Evolutionary conservation across 2,113 vertebrate genomes (phyloP).

Genomic region (Neotoma lepida): DNA sequence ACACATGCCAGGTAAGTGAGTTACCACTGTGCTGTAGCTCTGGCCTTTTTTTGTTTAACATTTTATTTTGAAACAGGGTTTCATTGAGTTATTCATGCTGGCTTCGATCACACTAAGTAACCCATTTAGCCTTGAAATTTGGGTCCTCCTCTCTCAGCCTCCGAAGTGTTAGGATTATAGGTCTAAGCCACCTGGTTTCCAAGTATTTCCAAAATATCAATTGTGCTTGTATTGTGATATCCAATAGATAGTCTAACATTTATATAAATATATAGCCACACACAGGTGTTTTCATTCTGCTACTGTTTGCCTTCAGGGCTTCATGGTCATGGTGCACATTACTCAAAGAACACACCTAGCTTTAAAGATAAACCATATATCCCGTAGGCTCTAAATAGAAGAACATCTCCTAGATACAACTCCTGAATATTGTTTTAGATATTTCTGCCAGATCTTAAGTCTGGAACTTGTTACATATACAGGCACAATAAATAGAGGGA

Average conservation of each 20-base stretch:
- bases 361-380: slow-evolving; percentile 57
- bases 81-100: not conserved
- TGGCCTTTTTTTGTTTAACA: not conserved
- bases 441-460: slow-evolving; percentile 69
- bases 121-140: not conserved
- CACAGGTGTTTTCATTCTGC: not conserved
- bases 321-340: not conserved
- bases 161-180: not conserved
- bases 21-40: not conserved
- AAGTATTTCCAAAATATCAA: slow-evolving; percentile 3
- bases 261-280: not conserved
- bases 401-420: slow-evolving; percentile 62
- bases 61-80: not conserved
- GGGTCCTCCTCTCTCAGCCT: not conserved
- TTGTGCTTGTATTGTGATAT: not conserved
- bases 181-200: not conserved
- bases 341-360: slow-evolving; percentile 15
- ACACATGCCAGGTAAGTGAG: too few species aligned
- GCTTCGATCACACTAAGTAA: not conserved
- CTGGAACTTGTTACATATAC: slow-evolving; percentile 80
- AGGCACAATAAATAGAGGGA: slow-evolving; percentile 64
- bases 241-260: not conserved
- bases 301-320: not conserved
- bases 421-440: slow-evolving; percentile 78
- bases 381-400: slow-evolving; percentile 59